phyloP scores from a whole-genome alignment of 2,113 vertebrate species.

The chimpanzee (Pan troglodytes) region DNA sequence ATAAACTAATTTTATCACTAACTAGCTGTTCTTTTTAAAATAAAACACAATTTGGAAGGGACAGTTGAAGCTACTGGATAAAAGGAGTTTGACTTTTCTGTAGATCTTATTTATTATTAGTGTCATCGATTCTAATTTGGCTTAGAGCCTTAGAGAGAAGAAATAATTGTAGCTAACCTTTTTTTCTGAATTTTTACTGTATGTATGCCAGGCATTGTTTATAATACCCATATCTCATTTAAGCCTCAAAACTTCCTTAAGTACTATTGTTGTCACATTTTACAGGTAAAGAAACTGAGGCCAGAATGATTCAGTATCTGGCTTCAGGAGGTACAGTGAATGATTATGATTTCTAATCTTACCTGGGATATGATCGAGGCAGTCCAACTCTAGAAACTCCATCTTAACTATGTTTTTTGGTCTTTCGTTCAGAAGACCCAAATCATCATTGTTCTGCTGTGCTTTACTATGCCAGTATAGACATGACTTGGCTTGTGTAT shows the following conservation, averaged over 20 bases:
- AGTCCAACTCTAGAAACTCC: neutral
- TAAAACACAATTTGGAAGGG: neutral
- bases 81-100: neutral
- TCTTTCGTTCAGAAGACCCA: neutral
- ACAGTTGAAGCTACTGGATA: neutral
- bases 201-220: neutral
- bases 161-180: neutral
- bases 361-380: neutral
- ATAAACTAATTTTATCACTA: neutral
- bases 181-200: neutral
- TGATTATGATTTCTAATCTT: neutral
- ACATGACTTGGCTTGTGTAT: neutral
- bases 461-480: neutral
- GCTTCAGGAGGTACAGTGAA: neutral
- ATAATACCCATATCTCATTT: neutral
- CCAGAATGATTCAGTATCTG: neutral
- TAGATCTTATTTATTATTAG: neutral
- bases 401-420: neutral
- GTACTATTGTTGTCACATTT: neutral
- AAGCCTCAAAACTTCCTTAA: neutral
- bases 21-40: neutral
- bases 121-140: neutral
- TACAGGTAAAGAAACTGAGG: slow-evolving; percentile 26
- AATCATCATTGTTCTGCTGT: neutral
- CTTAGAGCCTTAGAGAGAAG: neutral